Percentiles rank a stretch among this genome's conserved stretches.
These are phyloP conservation scores for Halichondria panicea DNA, from an alignment of 37 sponge, comb jelly and placozoan genomes.

Conservation along the genomic window DNA sequence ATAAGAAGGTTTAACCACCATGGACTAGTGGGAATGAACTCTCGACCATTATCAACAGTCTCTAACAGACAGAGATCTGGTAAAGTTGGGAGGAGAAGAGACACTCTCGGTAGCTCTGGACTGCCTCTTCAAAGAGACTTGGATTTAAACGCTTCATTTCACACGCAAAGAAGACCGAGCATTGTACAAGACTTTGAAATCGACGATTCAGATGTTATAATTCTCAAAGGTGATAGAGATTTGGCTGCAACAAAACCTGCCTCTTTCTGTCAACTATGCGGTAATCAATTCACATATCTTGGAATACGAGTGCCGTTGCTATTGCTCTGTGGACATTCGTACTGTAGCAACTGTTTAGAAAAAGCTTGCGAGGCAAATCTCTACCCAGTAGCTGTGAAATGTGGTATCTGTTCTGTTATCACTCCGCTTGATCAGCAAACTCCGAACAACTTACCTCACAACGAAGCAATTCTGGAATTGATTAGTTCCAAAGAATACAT, in stretches of 20 bases:
- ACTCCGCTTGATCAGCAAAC: constrained; percentile 64
- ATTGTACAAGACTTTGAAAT: not conserved
- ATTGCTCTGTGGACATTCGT: constrained; percentile 79
- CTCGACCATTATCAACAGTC: not conserved
- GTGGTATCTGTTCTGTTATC: constrained; percentile 53
- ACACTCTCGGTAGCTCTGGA: not conserved
- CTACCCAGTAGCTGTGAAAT: constrained; percentile 53
- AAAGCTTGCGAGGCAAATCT: constrained; percentile 21
- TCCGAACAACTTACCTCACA: constrained; percentile 35
- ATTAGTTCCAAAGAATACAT: constrained; percentile 51
- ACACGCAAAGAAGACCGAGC: not conserved
- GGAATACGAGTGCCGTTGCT: constrained; percentile 57
- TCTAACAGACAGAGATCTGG: not conserved
- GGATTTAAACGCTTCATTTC: constrained; percentile 1
- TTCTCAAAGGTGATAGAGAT: not conserved
- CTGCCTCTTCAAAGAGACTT: constrained; percentile 34
- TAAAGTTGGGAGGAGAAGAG: not conserved
- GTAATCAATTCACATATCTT: constrained; percentile 24
- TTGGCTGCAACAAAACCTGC: not conserved
- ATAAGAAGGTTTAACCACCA: constrained; percentile 1
- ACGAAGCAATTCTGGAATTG: constrained; percentile 67
- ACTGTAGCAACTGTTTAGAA: constrained; percentile 71
- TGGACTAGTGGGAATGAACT: not conserved
- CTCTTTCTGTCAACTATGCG: constrained; percentile 34
- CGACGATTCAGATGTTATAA: not conserved